These are phyloP conservation scores for Cettia cetti DNA, from an alignment of 2,113 vertebrate species.

Conservation along the genomic window DNA sequence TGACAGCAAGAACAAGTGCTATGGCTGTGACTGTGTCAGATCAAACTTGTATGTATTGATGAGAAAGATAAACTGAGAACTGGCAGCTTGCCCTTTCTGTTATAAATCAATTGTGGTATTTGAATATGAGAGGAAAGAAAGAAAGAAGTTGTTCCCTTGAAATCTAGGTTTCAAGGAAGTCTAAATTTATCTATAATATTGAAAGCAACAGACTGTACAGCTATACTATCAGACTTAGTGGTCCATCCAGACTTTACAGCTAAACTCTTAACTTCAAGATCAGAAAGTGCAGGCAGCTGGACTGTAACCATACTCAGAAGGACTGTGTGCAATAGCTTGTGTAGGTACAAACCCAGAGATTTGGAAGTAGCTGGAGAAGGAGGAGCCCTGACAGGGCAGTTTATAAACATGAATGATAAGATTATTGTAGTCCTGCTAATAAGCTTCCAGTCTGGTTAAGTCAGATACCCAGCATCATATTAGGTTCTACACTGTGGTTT, in stretches of 20 bases:
- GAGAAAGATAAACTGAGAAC: background rate
- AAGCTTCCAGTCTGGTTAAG: background rate
- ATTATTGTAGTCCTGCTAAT: background rate
- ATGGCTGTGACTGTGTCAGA: background rate
- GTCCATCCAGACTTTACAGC: background rate
- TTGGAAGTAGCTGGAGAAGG: background rate
- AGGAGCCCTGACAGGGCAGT: background rate
- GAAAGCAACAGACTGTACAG: background rate
- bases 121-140: background rate
- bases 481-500: background rate
- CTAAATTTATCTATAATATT: background rate
- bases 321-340: background rate
- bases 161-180: background rate
- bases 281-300: background rate
- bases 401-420: background rate
- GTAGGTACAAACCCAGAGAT: background rate
- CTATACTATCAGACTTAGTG: background rate
- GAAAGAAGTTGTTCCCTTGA: background rate
- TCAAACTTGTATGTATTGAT: background rate
- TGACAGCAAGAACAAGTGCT: background rate
- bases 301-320: background rate
- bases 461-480: background rate
- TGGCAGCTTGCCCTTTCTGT: background rate
- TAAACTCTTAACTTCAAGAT: background rate
- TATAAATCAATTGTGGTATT: background rate